Evolutionary conservation across 2,888 invertebrate genomes (phyloP).

Genomic region (Drosophila mimetica): DNA sequence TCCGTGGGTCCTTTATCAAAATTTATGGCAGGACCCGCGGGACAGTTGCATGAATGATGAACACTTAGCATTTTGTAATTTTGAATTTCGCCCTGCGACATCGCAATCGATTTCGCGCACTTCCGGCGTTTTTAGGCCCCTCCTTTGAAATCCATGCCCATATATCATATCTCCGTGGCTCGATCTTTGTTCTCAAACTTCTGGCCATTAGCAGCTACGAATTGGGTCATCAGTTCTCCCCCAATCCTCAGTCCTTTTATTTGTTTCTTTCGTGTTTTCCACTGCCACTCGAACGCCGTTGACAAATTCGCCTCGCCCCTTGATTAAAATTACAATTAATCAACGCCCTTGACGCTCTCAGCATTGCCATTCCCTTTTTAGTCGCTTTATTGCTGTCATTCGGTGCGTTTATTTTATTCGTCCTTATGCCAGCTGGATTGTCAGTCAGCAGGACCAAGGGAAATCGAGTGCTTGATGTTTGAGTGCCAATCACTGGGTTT

Average conservation of each 20-base stretch:
- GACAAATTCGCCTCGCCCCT: constrained; percentile 43
- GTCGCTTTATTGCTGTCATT: constrained; percentile 38
- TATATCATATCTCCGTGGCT: constrained; percentile 60
- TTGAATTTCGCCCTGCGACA: constrained; percentile 2
- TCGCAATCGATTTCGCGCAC: constrained; percentile 19
- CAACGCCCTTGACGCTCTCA: constrained; percentile 45
- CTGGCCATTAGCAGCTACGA: constrained; percentile 55
- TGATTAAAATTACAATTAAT: constrained; percentile 69
- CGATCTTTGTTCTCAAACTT: constrained; percentile 43
- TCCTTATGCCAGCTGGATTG: constrained; percentile 5
- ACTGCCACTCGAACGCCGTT: constrained; percentile 15
- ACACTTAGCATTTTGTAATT: constrained; percentile 32
- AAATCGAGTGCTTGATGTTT: constrained; percentile 21
- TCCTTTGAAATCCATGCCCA: constrained; percentile 15
- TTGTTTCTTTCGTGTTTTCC: constrained; percentile 6
- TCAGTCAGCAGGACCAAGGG: constrained; percentile 5
- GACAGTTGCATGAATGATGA: constrained; percentile 26
- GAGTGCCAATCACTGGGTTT: constrained; percentile 40
- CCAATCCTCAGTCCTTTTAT: constrained; percentile 30
- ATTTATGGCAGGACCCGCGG: constrained; percentile 12
- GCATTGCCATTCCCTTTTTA: constrained; percentile 35
- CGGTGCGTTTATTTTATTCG: constrained; percentile 29
- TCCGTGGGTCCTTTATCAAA: constrained; percentile 18
- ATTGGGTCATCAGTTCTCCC: constrained; percentile 54
- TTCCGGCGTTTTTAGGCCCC: constrained; percentile 7